Base-by-base conservation (phyloP, 30 jellyfish, hydroid and myxozoan genomes). In the Cassiopea xamachana region DNA sequence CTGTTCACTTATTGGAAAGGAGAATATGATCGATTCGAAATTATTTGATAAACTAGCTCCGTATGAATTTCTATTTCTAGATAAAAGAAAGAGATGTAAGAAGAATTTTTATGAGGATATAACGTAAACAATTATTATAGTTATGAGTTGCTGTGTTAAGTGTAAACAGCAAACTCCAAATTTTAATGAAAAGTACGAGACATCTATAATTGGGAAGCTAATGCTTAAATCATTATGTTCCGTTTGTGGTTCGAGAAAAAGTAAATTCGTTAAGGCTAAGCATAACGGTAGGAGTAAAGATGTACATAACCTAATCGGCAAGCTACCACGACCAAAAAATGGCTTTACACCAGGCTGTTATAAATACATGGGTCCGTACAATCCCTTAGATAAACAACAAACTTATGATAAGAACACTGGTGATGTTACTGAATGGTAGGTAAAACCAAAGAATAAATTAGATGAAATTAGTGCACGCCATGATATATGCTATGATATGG, bases 1-100 rank as follows among this genome's bases (percentile, higher is more conserved):
- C 71, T 68, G 84, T 83, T 67, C 82, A 67, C 71, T 83, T 61
- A 83, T 83, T 83, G 91, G 83, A 39, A 83, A 83, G 50, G 83
- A 83, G 43, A 83, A 83, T 83, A 83, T 79, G 87, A 51, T 79
- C 48, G 75, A 79, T 51, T 79, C 87, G 5, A 79, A 79, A 79
- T 48, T 79, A 83, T 83, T 83, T 51, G 84, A 83, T 83, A 83
- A 62, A 83, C 83, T 61, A 19, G 74, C 72, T 71, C 91, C 84
- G 67, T 83, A 83, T 51, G 91, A 62, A 71, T 83, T 83, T 71
- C 47, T 83, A 13, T 68, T 83, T 69, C 67, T 83, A 83, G 71
- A 83, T 71, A 83, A 83, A 83, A 71, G 67, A 61, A 67, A 68
- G 71, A 83, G 46, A 71, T 61, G 83, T 18, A 61, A 62, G 48